Conservation (phyloP, 92 coral and sea anemone genomes). For the Porites lobata region DNA sequence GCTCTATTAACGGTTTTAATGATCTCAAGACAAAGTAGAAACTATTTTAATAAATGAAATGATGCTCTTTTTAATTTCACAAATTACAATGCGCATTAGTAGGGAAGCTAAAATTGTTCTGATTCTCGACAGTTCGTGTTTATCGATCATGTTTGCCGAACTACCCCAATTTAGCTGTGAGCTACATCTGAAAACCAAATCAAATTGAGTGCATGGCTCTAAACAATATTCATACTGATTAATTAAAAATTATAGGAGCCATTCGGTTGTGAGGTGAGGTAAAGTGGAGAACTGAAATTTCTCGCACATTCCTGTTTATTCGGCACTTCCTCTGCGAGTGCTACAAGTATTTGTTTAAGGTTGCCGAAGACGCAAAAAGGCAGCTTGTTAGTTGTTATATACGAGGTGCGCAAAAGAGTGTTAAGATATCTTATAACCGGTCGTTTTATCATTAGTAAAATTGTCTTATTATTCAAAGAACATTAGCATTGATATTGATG, state of each 20-base stretch:
- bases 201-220: constrained; percentile 70
- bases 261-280: constrained; percentile 15
- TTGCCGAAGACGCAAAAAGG: constrained; percentile 35
- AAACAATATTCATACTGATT: constrained; percentile 75
- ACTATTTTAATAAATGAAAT: constrained; percentile 67
- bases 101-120: constrained; percentile 59
- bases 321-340: constrained; percentile 16
- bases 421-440: constrained; percentile 75
- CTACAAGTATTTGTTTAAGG: constrained; percentile 57
- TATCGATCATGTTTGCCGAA: constrained; percentile 68
- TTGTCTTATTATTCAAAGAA: constrained; percentile 74
- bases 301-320: constrained; percentile 16
- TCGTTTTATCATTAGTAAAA: constrained; percentile 88
- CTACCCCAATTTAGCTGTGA: constrained; percentile 75
- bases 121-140: constrained; percentile 60
- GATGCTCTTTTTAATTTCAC: constrained; percentile 80
- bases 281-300: not conserved
- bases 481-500: constrained; percentile 78
- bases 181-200: constrained; percentile 80
- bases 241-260: constrained; percentile 65
- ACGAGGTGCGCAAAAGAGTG: constrained; percentile 65
- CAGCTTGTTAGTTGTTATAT: constrained; percentile 69
- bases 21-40: constrained; percentile 70
- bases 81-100: constrained; percentile 74
- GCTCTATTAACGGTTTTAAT: constrained; percentile 73